These are phyloP conservation scores for Stegostoma tigrinum DNA, from an alignment of 2,113 vertebrate species.

Conservation along the genomic window DNA sequence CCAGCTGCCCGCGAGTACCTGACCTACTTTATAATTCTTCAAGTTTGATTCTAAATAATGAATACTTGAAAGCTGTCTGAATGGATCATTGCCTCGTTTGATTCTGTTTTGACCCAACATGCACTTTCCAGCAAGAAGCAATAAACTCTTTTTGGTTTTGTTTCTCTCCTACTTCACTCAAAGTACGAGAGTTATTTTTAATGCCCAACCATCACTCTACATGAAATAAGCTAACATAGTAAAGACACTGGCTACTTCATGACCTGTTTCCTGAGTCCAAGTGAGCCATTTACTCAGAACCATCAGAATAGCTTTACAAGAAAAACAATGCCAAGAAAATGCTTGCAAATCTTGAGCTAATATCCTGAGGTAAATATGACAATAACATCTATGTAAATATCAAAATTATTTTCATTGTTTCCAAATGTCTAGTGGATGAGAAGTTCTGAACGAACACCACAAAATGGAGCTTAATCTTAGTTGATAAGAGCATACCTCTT, in stretches of 20 bases:
- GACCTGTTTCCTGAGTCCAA: not conserved
- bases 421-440: not conserved
- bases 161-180: not conserved
- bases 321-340: not conserved
- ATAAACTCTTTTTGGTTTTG: not conserved
- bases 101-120: not conserved
- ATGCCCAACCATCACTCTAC: not conserved
- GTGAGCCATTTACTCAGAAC: not conserved
- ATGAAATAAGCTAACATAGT: not conserved
- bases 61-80: not conserved
- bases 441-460: not conserved
- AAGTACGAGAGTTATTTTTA: not conserved
- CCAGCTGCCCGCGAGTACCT: not conserved
- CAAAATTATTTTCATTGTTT: not conserved
- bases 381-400: not conserved
- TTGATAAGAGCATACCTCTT: conserved; percentile 54
- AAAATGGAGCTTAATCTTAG: not conserved
- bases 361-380: not conserved
- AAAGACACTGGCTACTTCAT: not conserved
- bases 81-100: not conserved
- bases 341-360: not conserved
- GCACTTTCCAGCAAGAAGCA: not conserved
- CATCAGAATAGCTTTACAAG: not conserved
- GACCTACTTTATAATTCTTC: not conserved
- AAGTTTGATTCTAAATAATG: not conserved